phyloP scores from a whole-genome alignment of 1,140 invertebrate genomes.

The Argopecten irradians region DNA sequence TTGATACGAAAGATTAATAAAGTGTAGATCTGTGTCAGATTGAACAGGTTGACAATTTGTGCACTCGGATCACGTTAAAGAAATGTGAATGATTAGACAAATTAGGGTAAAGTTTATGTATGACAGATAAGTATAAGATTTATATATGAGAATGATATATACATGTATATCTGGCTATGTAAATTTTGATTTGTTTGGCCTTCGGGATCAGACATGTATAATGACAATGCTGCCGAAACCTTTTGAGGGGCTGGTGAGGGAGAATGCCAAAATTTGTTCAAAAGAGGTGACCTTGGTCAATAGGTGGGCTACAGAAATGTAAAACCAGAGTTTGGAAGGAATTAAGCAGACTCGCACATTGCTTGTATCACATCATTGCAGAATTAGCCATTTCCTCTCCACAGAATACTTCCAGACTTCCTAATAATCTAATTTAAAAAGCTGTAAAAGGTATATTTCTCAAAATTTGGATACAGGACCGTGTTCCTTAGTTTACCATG shows the following conservation, averaged over 20 bases:
- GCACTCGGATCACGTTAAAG: too few species aligned
- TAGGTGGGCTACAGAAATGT: not conserved
- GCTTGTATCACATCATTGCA: conserved; percentile 16
- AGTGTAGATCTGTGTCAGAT: not conserved
- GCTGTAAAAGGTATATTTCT: conserved; percentile 22
- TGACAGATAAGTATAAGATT: too few species aligned
- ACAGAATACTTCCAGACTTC: not conserved
- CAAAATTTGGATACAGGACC: not conserved
- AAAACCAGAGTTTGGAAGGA: conserved; percentile 21
- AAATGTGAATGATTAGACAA: too few species aligned
- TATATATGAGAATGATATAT: not conserved
- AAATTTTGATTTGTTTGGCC: not conserved
- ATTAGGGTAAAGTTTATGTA: too few species aligned
- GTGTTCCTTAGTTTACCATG: not conserved
- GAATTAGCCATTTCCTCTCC: conserved; percentile 21
- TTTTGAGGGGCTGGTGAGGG: not conserved
- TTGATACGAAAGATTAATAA: too few species aligned
- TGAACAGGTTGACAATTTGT: not conserved
- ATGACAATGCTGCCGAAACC: not conserved
- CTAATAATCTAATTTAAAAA: conserved; percentile 23
- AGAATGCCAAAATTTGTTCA: not conserved
- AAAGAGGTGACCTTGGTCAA: not conserved
- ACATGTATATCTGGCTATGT: not conserved
- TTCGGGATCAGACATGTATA: not conserved
- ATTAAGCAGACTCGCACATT: conserved; percentile 14